These are phyloP conservation scores for Smithornis capensis DNA, from an alignment of 2,113 vertebrate genomes.

Conservation along the genomic window DNA sequence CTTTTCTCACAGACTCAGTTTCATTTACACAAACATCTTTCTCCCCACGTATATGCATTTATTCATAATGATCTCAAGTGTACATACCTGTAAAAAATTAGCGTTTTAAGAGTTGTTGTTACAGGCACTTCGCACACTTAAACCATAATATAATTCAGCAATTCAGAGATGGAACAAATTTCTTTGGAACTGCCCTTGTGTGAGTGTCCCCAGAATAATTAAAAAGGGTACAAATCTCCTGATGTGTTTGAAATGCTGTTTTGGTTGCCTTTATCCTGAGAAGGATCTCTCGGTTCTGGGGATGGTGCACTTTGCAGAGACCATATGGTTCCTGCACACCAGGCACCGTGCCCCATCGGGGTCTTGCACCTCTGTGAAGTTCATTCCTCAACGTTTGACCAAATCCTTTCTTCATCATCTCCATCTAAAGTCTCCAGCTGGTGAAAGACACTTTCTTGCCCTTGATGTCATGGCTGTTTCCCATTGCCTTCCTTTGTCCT, in stretches of 20 bases:
- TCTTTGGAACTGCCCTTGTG: neutral
- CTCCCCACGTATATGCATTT: neutral
- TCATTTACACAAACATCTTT: neutral
- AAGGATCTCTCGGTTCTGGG: accelerated
- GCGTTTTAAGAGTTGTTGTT: neutral
- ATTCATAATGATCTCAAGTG: neutral
- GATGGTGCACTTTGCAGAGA: neutral
- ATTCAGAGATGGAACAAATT: neutral
- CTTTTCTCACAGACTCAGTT: neutral
- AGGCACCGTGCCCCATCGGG: accelerated
- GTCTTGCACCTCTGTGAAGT: neutral
- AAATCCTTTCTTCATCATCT: accelerated
- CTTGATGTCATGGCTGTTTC: neutral
- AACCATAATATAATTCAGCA: neutral
- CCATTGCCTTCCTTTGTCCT: accelerated
- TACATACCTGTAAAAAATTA: neutral
- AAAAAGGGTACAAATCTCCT: neutral
- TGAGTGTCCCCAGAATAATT: neutral
- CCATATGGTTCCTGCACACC: neutral
- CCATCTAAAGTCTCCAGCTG: accelerated
- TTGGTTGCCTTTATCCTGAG: accelerated
- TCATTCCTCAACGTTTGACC: accelerated
- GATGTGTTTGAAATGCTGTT: neutral
- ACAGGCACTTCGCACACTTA: neutral
- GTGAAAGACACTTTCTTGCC: neutral